Evolutionary conservation across 1,140 invertebrate species (phyloP), one percentile per base, ranked within the genome.

Genomic region (Bacillus rossius): DNA sequence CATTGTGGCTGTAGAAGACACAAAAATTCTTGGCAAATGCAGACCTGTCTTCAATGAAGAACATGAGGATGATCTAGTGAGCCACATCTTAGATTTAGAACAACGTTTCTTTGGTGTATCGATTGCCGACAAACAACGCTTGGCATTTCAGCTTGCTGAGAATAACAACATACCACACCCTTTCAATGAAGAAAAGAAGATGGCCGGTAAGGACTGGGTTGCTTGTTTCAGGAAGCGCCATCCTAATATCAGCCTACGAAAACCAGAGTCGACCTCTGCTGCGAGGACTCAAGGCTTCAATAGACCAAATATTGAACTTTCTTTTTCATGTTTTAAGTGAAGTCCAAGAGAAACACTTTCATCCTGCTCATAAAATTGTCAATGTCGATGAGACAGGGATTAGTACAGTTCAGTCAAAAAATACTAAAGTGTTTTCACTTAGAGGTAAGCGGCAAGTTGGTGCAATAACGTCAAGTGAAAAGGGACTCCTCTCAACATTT

Each of bases 301-400:
- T 55, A 65, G 61, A 59, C 43, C 64, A 23, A 63, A 65, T 52
- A 64, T 71, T 10, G 38, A 67, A 34, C 14, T 60, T 19, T 71
- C n/a, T 72, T 59, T 69, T 67, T 47, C 2, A 23, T 48, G 42
- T 54, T 41, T 23, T 54, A n/a, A 41, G 7, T 14, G 16, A 17
- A 2, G 52, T 40, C 25, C 43, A 57, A 23, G 45, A 49, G 42
- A 60, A 69, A 59, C 53, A 64, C 48, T 50, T 68, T 59, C 61
- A 65, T 26, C 59, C 60, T 40, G 47, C 64, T 17, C 48, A 65
- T 41, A 55, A 60, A 23, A 64, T 73, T 13, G 74, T 66, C 51
- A 75, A 75, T 65, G 57, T 69, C 49, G 68, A 72, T 60, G 70
- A 72, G 48, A 75, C 69, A 29, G 73, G 72, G 7, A 29, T 72